A percentile compares a stretch with the other conserved stretches of the same genome.
Evolutionary conservation across 1,140 invertebrate genomes (phyloP).

Genomic region (Chionoecetes opilio): DNA sequence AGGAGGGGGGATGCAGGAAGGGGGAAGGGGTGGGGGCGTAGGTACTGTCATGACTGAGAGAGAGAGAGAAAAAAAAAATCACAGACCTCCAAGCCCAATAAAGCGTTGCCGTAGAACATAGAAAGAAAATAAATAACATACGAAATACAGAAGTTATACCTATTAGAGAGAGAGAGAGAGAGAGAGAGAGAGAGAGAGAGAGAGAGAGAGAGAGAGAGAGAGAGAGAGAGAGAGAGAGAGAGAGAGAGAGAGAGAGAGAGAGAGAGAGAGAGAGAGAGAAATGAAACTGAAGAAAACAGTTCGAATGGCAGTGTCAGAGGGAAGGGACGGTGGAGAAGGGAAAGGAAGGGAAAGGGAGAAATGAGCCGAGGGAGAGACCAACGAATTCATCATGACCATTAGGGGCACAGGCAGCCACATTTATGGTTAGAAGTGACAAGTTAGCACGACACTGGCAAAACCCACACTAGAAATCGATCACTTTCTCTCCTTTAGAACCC

Average conservation of each 20-base stretch:
- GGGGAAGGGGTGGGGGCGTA: not conserved
- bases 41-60: no score
- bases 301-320: not conserved
- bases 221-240: conserved; percentile 43
- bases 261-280: no score
- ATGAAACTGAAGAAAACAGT: no score
- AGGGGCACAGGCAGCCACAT: not conserved
- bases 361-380: not conserved
- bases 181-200: conserved; percentile 55
- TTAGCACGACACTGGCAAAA: conserved; percentile 8
- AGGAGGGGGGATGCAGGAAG: not conserved
- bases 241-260: conserved; percentile 38
- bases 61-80: no score
- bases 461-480: not conserved
- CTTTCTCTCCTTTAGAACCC: not conserved
- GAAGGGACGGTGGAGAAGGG: not conserved
- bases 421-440: not conserved
- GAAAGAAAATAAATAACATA: not conserved
- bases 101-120: not conserved
- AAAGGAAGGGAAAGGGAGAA: not conserved
- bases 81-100: no score
- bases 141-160: not conserved
- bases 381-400: not conserved
- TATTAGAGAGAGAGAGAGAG: not conserved
- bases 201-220: not conserved